Evolutionary conservation across 2,797 vertebrate species (phyloP).

Genomic region (Megaceryle alcyon): DNA sequence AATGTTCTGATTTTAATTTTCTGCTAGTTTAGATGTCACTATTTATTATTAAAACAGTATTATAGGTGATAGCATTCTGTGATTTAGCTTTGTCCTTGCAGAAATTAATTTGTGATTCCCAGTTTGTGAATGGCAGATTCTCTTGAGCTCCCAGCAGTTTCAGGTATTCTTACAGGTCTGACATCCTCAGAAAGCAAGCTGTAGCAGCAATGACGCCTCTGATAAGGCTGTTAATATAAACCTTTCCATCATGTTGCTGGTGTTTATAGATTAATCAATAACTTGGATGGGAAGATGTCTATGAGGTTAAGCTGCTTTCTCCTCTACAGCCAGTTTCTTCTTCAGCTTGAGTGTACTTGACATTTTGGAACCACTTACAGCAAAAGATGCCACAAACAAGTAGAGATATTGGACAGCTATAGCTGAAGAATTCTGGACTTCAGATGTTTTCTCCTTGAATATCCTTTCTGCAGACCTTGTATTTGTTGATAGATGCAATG

Average conservation of each 20-base stretch:
- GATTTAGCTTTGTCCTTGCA: not conserved
- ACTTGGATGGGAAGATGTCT: not conserved
- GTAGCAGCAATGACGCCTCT: not conserved
- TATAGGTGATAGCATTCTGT: not conserved
- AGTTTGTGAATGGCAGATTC: not conserved
- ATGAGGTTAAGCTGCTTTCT: not conserved
- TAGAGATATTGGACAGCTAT: not conserved
- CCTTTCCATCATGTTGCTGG: not conserved
- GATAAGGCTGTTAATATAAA: not conserved
- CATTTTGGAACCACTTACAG: not conserved
- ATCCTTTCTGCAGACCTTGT: not conserved
- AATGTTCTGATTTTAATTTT: not conserved
- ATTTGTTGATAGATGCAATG: not conserved
- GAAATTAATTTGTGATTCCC: not conserved
- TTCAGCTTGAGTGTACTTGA: not conserved
- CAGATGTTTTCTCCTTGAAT: not conserved
- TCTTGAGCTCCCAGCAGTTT: not conserved
- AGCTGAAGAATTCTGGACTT: not conserved
- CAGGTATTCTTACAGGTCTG: not conserved
- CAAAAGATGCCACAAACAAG: not conserved
- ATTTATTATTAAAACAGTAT: not conserved
- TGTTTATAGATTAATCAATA: conserved; percentile 29
- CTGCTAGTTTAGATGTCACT: not conserved
- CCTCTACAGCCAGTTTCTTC: not conserved
- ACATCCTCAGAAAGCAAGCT: not conserved